Evolutionary conservation across 2,113 vertebrate species (phyloP).

Genomic region (Hippocampus abdominalis): DNA sequence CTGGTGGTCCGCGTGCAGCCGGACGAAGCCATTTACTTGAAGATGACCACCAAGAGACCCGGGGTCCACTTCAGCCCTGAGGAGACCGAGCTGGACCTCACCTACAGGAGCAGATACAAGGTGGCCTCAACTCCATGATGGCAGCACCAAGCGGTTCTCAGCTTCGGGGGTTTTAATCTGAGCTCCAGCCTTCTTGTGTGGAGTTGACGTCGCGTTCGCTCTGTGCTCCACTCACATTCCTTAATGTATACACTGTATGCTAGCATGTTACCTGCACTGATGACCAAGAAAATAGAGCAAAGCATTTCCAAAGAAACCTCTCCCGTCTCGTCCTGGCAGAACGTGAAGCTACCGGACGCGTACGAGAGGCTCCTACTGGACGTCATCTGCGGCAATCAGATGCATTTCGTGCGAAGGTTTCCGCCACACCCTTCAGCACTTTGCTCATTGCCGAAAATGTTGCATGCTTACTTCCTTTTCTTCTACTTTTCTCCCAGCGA

Average conservation of each 20-base stretch:
- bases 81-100: slow-evolving; percentile 88
- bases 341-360: slow-evolving; percentile 83
- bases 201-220: too few relatives aligned
- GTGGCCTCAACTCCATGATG: slow-evolving; percentile 42
- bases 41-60: slow-evolving; percentile 88
- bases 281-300: not conserved
- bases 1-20: slow-evolving; percentile 86
- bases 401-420: slow-evolving; percentile 89
- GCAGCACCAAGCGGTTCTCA: too few relatives aligned
- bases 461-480: not conserved
- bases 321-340: slow-evolving; percentile 52
- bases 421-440: not conserved
- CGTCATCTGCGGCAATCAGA: slow-evolving; percentile 87
- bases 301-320: slow-evolving; percentile 3
- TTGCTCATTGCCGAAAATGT: not conserved
- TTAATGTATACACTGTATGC: too few relatives aligned
- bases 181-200: too few relatives aligned
- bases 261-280: too few relatives aligned
- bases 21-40: slow-evolving; percentile 84
- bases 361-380: slow-evolving; percentile 86
- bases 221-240: too few relatives aligned
- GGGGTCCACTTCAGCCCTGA: slow-evolving; percentile 83
- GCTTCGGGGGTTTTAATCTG: too few relatives aligned
- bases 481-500: slow-evolving; percentile 67
- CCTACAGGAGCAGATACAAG: slow-evolving; percentile 85